Evolutionary conservation across 2,888 invertebrate genomes (phyloP).

Genomic region (Tetrapedia diversipes): DNA sequence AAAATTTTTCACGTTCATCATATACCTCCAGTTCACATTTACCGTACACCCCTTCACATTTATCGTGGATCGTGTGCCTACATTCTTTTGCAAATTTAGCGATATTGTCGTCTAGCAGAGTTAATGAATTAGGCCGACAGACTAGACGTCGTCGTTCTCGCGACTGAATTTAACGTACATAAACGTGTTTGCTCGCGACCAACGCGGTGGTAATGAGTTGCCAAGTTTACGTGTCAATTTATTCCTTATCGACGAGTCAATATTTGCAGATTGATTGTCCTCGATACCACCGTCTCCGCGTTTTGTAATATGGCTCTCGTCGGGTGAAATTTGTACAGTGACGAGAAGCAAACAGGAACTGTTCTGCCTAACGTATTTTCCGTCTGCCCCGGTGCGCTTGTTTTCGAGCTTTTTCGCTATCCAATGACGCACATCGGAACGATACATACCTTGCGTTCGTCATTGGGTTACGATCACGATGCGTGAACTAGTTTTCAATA

Average conservation of each 20-base stretch:
- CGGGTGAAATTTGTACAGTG: constrained; percentile 13
- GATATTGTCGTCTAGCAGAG: no score
- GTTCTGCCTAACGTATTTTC: neutral
- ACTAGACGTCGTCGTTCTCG: no score
- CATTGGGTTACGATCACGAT: neutral
- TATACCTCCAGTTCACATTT: no score
- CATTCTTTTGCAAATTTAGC: no score
- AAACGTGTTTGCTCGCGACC: constrained; percentile 36
- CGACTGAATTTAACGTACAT: no score
- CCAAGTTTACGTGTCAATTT: constrained; percentile 62
- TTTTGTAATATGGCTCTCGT: constrained; percentile 24
- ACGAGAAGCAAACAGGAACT: constrained; percentile 10
- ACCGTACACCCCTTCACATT: no score
- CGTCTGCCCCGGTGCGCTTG: neutral
- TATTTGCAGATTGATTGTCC: constrained; percentile 58
- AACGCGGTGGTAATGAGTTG: constrained; percentile 45
- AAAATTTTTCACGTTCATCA: no score
- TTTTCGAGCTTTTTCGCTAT: neutral
- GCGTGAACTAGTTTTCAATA: constrained; percentile 5
- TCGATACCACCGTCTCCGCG: constrained; percentile 25
- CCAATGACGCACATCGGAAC: neutral
- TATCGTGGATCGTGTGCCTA: no score
- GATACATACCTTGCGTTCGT: no score
- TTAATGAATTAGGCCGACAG: no score
- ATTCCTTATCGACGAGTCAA: constrained; percentile 56